Evolutionary conservation across 2,113 vertebrate species (phyloP).

Genomic region (Illadopsis cleaveri): DNA sequence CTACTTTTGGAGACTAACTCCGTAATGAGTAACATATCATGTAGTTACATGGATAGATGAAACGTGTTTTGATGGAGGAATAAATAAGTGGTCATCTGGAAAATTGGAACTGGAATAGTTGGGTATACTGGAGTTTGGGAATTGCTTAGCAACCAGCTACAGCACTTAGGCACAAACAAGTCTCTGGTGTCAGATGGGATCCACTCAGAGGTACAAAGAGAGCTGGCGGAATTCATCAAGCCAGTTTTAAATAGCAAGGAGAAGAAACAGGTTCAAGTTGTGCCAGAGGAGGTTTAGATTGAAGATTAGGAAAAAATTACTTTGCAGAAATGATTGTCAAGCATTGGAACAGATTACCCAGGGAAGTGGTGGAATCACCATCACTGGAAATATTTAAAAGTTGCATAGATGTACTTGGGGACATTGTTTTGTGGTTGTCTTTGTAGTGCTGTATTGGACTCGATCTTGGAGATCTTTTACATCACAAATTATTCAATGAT

Average conservation of each 20-base stretch:
- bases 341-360: neutral
- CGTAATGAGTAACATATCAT: neutral
- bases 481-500: neutral
- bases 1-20: neutral
- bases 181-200: neutral
- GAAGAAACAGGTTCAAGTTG: neutral
- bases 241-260: neutral
- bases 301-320: neutral
- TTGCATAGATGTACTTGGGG: neutral
- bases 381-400: neutral
- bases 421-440: neutral
- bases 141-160: neutral
- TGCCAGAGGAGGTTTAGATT: neutral
- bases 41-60: neutral
- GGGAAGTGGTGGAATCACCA: neutral
- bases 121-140: neutral
- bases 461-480: rapidly evolving
- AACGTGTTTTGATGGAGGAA: neutral
- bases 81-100: neutral
- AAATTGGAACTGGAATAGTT: neutral
- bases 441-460: neutral
- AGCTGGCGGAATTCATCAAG: neutral
- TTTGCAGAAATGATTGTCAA: neutral
- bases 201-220: neutral
- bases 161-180: neutral